Percentiles rank a stretch among this genome's conserved stretches.
These are phyloP conservation scores for Lasioglossum pauxillum DNA, from an alignment of 2,888 invertebrate genomes.

Conservation along the genomic window DNA sequence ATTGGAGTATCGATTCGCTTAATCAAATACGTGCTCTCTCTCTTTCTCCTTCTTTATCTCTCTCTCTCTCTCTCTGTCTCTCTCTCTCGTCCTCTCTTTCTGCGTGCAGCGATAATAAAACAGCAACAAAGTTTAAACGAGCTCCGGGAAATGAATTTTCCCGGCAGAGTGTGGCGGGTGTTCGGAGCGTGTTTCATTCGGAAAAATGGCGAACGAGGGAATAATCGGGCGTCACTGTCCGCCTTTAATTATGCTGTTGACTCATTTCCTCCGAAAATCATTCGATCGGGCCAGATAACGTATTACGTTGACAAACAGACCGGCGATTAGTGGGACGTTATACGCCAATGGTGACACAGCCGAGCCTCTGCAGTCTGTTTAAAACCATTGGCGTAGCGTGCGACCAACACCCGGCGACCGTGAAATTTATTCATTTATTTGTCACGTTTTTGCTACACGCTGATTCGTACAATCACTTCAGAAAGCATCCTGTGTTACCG, in stretches of 20 bases:
- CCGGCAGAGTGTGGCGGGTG: not conserved
- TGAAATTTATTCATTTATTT: constrained; percentile 12
- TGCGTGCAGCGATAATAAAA: not conserved
- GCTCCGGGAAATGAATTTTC: not conserved
- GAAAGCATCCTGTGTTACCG: not conserved
- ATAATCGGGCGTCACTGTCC: constrained; percentile 33
- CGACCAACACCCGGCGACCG: not conserved
- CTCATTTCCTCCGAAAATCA: constrained; percentile 65
- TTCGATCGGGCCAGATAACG: constrained; percentile 64
- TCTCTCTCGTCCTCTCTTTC: not conserved
- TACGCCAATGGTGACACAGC: constrained; percentile 76
- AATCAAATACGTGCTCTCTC: not conserved
- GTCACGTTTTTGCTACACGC: constrained; percentile 6
- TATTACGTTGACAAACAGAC: constrained; percentile 70
- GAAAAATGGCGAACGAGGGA: not conserved
- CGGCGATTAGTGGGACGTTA: constrained; percentile 72
- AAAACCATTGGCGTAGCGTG: constrained; percentile 76
- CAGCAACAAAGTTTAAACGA: constrained; percentile 11
- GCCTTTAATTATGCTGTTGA: constrained; percentile 58
- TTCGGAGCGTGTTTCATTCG: not conserved
- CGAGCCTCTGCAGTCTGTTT: constrained; percentile 72
- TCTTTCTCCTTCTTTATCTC: too few relatives aligned
- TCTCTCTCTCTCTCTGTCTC: not conserved
- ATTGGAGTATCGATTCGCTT: constrained; percentile 10
- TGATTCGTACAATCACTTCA: not conserved